A percentile compares a stretch with the other conserved stretches of the same genome.
Evolutionary conservation across 2,113 vertebrate genomes (phyloP).

Genomic region (Microcebus murinus): DNA sequence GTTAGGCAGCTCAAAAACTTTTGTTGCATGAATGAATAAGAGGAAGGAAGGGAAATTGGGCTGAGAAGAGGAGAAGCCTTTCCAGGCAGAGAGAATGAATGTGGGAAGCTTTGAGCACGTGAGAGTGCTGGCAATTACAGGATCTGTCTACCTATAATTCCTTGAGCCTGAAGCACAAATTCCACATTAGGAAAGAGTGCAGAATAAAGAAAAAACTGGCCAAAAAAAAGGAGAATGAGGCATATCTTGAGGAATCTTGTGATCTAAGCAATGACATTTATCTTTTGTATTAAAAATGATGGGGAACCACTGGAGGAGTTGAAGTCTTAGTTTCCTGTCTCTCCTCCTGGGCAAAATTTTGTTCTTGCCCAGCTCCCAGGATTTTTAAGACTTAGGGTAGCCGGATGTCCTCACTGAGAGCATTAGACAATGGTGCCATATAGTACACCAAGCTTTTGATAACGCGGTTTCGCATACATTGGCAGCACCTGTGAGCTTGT

Average conservation of each 20-base stretch:
- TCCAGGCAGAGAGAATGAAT: not conserved
- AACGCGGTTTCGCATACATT: not conserved
- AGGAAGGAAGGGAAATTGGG: not conserved
- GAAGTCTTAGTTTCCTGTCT: not conserved
- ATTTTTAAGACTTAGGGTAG: not conserved
- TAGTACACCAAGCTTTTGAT: not conserved
- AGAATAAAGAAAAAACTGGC: not conserved
- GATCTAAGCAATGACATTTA: not conserved
- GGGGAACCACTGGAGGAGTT: not conserved
- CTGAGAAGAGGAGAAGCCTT: not conserved
- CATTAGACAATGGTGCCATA: no score
- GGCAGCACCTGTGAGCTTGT: not conserved
- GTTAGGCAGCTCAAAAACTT: not conserved
- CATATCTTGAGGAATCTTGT: not conserved
- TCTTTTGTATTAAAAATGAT: not conserved
- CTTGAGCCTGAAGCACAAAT: not conserved
- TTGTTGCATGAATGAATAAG: not conserved
- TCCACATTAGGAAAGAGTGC: not conserved
- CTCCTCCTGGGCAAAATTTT: not conserved
- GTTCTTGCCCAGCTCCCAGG: not conserved
- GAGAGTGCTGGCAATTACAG: not conserved
- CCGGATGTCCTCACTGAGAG: not conserved
- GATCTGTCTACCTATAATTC: not conserved
- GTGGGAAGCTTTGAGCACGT: fast-evolving
- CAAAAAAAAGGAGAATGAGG: not conserved